phyloP scores from a whole-genome alignment of 2,113 vertebrate species.

The Tricholaema leucomelas region DNA sequence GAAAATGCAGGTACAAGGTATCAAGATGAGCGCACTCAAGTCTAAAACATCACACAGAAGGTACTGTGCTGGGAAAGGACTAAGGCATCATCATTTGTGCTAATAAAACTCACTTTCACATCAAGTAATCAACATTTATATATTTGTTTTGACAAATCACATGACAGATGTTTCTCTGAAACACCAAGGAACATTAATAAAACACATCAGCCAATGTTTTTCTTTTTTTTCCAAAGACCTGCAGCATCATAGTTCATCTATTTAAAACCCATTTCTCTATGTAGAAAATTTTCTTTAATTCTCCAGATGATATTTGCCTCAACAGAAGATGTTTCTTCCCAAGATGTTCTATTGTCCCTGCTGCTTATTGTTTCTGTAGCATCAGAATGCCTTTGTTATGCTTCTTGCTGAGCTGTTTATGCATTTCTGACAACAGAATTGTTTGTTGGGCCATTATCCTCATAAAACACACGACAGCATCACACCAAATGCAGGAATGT shows the following conservation, averaged over 20 bases:
- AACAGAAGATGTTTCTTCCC: conserved; percentile 20
- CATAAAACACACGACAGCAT: background rate
- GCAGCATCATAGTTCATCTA: background rate
- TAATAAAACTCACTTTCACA: background rate
- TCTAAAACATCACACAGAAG: background rate
- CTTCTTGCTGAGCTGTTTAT: conserved; percentile 43
- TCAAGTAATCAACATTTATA: background rate
- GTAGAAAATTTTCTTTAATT: conserved; percentile 13
- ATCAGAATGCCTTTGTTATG: conserved; percentile 6
- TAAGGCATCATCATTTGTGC: background rate
- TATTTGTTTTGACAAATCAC: background rate
- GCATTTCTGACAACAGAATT: background rate
- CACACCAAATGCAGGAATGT: background rate
- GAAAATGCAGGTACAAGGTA: background rate
- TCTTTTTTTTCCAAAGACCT: conserved; percentile 18
- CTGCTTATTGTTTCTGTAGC: conserved; percentile 1
- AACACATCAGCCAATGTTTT: background rate
- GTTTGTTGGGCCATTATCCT: conserved; percentile 12
- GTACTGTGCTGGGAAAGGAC: background rate
- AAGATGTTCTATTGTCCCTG: background rate
- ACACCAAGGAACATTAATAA: background rate
- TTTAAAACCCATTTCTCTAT: conserved; percentile 11
- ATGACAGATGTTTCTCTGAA: background rate
- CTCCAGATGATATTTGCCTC: background rate
- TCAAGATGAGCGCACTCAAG: background rate